Evolutionary conservation across 1,140 invertebrate species (phyloP).

Genomic region (Helicoverpa zea): DNA sequence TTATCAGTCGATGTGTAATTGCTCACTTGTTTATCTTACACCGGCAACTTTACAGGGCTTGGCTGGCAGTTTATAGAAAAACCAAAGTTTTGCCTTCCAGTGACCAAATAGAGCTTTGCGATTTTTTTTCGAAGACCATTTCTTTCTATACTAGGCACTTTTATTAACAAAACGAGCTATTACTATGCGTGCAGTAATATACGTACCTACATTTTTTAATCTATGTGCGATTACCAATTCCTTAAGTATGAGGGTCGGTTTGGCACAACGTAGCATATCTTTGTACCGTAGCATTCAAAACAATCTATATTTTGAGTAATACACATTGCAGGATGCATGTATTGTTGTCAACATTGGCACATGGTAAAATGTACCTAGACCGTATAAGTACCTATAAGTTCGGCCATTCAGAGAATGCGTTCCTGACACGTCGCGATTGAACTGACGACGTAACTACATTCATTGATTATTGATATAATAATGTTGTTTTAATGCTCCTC

Average conservation of each 20-base stretch:
- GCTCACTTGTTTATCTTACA: not conserved
- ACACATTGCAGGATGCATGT: not conserved
- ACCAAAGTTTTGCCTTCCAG: not conserved
- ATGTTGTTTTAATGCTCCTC: no score
- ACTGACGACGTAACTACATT: no score
- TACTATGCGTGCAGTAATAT: not conserved
- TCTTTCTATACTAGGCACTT: conserved; percentile 33
- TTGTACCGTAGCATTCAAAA: not conserved
- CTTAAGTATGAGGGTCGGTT: not conserved
- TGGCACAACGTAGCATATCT: not conserved
- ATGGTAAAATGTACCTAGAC: no score
- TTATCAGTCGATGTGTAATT: conserved; percentile 12
- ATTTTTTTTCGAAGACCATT: not conserved
- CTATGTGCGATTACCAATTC: conserved; percentile 8
- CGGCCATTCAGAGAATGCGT: no score
- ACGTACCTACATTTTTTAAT: not conserved
- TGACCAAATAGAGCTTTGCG: not conserved
- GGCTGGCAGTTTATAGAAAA: not conserved
- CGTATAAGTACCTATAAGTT: no score
- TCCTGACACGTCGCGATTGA: no score
- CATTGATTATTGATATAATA: no score
- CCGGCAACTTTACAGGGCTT: not conserved
- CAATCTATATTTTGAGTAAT: not conserved
- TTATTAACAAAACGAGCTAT: conserved; percentile 9
- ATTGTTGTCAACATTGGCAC: no score